Evolutionary conservation across 2,113 vertebrate species (phyloP).

Genomic region (Pterophyllum scalare): DNA sequence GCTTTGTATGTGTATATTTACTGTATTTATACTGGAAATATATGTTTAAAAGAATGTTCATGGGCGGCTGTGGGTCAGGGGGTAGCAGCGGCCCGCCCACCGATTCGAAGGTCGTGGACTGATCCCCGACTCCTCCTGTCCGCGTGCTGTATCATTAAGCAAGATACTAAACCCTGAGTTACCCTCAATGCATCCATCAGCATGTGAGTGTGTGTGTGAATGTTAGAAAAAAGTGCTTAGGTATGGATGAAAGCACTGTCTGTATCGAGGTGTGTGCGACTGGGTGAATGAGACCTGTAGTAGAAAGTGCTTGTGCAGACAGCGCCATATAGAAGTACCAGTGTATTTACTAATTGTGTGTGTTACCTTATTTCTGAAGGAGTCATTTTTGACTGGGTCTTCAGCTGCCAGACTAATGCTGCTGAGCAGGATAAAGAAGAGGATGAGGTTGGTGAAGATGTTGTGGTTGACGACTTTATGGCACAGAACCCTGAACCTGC

Average conservation of each 20-base stretch:
- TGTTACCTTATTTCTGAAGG: slow-evolving; percentile 93
- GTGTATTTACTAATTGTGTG: too few species aligned
- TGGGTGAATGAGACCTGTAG: too few species aligned
- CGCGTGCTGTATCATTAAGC: background rate
- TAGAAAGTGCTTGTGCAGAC: too few species aligned
- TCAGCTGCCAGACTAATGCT: slow-evolving; percentile 98
- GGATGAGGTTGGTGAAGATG: slow-evolving; percentile 99
- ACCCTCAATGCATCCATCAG: background rate
- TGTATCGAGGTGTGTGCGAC: background rate
- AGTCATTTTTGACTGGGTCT: slow-evolving; percentile 92
- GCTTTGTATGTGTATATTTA: background rate
- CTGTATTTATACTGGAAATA: background rate
- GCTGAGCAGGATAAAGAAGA: slow-evolving; percentile 99
- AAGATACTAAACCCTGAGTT: background rate
- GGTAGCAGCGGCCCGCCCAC: background rate
- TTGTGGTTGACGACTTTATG: slow-evolving; percentile 98
- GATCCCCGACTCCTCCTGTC: too few species aligned
- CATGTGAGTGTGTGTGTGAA: background rate
- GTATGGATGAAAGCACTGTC: background rate
- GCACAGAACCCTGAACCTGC: slow-evolving; percentile 94
- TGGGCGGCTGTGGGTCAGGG: background rate
- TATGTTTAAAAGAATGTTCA: background rate
- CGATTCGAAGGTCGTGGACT: background rate
- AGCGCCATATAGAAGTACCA: background rate
- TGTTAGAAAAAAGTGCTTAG: background rate